phyloP scores from a whole-genome alignment of 2,888 invertebrate genomes.

The Diachrysia chrysitis region DNA sequence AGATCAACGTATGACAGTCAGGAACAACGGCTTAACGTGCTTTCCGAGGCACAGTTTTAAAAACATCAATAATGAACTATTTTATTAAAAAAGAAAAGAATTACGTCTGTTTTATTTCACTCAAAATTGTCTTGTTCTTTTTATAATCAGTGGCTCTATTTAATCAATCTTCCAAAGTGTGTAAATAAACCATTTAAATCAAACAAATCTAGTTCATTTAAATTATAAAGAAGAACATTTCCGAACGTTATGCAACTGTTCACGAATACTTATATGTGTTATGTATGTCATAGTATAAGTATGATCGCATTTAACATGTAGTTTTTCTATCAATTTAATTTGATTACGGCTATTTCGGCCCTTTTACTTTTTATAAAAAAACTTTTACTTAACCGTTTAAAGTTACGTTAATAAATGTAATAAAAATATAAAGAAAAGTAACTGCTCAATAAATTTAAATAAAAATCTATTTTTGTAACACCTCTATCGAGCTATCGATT shows the following conservation, averaged over 20 bases:
- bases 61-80: too few species aligned
- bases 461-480: too few species aligned
- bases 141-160: not conserved
- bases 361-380: not conserved
- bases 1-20: too few species aligned
- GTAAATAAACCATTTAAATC: not conserved
- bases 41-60: too few species aligned
- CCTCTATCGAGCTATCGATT: too few species aligned
- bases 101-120: not conserved
- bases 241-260: slow-evolving; percentile 21
- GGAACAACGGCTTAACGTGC: too few species aligned
- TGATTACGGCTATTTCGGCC: too few species aligned
- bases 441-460: not conserved
- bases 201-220: slow-evolving; percentile 9
- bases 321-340: not conserved
- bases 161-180: not conserved
- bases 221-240: slow-evolving; percentile 27
- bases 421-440: not conserved
- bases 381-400: not conserved
- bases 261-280: not conserved
- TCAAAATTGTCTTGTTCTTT: not conserved
- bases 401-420: not conserved
- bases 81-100: too few species aligned
- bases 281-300: slow-evolving; percentile 19
- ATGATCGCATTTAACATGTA: not conserved